Conservation (phyloP, 2,797 vertebrate genomes). For the Distichodus sexfasciatus region DNA sequence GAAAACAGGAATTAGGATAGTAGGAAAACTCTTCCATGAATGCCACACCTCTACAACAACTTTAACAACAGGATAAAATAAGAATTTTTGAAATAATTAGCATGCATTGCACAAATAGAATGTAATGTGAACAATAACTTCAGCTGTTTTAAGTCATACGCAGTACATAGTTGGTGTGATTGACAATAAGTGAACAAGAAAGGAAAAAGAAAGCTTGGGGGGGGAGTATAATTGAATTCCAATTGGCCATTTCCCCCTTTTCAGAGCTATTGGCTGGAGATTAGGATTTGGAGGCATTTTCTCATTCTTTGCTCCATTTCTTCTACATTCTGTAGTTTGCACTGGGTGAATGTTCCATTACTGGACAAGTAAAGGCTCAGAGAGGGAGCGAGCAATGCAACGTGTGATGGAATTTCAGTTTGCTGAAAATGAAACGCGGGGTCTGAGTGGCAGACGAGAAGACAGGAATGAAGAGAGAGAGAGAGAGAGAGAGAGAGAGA, state of each 20-base stretch:
- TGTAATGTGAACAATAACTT: too few relatives aligned
- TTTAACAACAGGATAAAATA: too few relatives aligned
- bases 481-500: slow-evolving; percentile 40
- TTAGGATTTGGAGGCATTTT: slow-evolving; percentile 23
- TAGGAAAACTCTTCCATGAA: too few relatives aligned
- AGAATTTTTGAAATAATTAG: too few relatives aligned
- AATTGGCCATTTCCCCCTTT: slow-evolving; percentile 23
- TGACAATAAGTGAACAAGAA: background rate
- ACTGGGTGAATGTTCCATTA: slow-evolving; percentile 74
- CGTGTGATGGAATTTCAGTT: slow-evolving; percentile 70
- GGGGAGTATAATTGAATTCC: slow-evolving; percentile 21
- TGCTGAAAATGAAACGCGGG: slow-evolving; percentile 67
- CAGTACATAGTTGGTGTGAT: too few relatives aligned
- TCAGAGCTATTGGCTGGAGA: slow-evolving; percentile 16
- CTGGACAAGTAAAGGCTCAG: slow-evolving; percentile 66
- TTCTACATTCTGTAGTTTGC: slow-evolving; percentile 35
- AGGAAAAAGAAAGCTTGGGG: slow-evolving; percentile 6
- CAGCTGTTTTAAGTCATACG: too few relatives aligned
- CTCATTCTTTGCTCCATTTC: slow-evolving; percentile 30
- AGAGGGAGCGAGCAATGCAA: slow-evolving; percentile 59
- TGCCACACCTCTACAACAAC: too few relatives aligned
- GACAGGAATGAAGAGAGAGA: slow-evolving; percentile 36
- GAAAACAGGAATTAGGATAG: too few relatives aligned
- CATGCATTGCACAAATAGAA: too few relatives aligned
- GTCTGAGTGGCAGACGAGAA: slow-evolving; percentile 59